These are phyloP conservation scores for Myrmecobius fasciatus DNA, from an alignment of 2,113 vertebrate genomes.

Conservation along the genomic window DNA sequence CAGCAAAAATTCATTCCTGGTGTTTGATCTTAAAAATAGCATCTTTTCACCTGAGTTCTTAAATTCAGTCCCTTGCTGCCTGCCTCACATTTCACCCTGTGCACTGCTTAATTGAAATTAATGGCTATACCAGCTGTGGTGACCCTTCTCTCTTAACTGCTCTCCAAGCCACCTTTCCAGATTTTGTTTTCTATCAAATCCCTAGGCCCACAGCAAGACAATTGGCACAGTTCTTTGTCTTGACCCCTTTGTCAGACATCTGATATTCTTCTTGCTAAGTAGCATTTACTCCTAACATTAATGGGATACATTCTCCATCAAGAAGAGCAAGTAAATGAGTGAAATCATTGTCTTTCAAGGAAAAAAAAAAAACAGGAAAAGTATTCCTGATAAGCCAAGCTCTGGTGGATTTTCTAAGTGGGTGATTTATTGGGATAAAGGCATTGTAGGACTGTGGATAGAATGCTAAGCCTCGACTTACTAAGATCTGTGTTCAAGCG, in stretches of 20 bases:
- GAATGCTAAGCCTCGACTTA: neutral
- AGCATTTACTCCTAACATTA: neutral
- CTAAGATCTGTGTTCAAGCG: neutral
- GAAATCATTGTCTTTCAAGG: neutral
- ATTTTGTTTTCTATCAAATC: neutral
- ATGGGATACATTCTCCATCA: neutral
- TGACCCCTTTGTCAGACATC: neutral
- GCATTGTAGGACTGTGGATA: neutral
- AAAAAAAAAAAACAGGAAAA: neutral
- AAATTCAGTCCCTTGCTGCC: neutral
- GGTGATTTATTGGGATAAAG: neutral
- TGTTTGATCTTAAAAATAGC: conserved; percentile 9
- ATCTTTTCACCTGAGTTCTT: neutral
- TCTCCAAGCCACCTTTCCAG: neutral
- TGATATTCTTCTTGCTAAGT: rapidly evolving
- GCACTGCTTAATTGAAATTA: neutral
- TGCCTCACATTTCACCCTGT: rapidly evolving
- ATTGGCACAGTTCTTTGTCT: neutral
- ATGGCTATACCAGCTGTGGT: neutral
- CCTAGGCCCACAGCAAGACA: neutral
- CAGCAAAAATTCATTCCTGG: conserved; percentile 3
- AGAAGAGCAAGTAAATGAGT: neutral
- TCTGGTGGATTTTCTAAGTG: neutral
- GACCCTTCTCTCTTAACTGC: neutral
- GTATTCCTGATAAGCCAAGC: neutral